Evolutionary conservation across 2,113 vertebrate species (phyloP), one percentile per base, ranked within the genome.

Genomic region (Brevimyrus niger): DNA sequence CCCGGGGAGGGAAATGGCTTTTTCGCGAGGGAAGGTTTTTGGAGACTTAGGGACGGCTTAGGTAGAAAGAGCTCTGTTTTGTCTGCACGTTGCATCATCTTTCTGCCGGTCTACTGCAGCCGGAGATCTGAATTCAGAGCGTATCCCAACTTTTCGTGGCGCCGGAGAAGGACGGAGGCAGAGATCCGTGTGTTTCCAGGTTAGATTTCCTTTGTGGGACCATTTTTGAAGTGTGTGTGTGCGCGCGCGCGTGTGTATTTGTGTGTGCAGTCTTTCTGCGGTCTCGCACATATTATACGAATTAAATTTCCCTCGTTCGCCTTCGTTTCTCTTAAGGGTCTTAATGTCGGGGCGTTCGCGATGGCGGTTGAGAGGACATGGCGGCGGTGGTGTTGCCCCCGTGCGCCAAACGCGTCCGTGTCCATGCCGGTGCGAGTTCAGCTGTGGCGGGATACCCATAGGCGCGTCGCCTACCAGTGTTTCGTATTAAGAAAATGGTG

Each of bases 11-110:
- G 35, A 88, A 88, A 73, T 38, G 47, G 19, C n/a, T n/a, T 73
- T 69, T 76, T 88, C 47, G 27, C 47, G 11, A 73, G 47, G 27
- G 19, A n/a, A n/a, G 46, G 88, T 80, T 88, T 87, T 76, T 42
- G 69, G 47, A 38, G 88, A 35, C 48, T 88, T 80, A 23, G 31
- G 88, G 11, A 51, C n/a, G n/a, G 65, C 65, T 73, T 88, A 50
- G 88, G 87, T 55, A 15, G 48, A 87, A 87, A 53, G 48, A 61
- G 31, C 38, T 51, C 42, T 47, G 31, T 55, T 89, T 89, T 89
- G 73, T 83, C 88, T 89, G 48, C 88, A 21, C 35, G 88, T 89
- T 89, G 88, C 88, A 89, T 89, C 88, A 89, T 89, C 88, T 89
- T 50, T 44, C 48, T 55, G 76, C 27, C 76, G 88, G 50, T 55